A percentile compares a stretch with the other conserved stretches of the same genome.
phyloP scores from a whole-genome alignment of 2,888 invertebrate genomes.

The Habrosyne pyritoides region DNA sequence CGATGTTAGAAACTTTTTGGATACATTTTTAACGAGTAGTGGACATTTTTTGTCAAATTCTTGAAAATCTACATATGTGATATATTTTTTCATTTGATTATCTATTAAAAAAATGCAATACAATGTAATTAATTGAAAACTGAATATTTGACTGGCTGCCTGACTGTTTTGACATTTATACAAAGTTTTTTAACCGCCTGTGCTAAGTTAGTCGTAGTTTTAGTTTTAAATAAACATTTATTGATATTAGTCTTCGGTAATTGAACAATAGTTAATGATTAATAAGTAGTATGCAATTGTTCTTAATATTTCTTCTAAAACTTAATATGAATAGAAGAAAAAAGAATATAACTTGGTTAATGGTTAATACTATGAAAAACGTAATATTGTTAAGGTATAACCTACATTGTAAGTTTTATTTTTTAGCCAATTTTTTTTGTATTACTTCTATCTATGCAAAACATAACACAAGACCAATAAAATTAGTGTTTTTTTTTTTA shows the following conservation, averaged over 20 bases:
- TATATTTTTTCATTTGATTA: background rate
- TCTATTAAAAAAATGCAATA: background rate
- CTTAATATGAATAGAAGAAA: background rate
- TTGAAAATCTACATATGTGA: background rate
- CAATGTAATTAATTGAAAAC: background rate
- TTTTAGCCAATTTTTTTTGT: too few relatives aligned
- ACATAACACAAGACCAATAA: too few relatives aligned
- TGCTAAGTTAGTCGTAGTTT: constrained; percentile 17
- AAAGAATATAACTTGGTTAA: background rate
- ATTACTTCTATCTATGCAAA: too few relatives aligned
- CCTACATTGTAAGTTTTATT: too few relatives aligned
- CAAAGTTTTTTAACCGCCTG: constrained; percentile 33
- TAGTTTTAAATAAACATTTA: constrained; percentile 16
- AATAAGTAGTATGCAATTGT: background rate
- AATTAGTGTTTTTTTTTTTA: too few relatives aligned
- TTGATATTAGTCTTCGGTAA: background rate
- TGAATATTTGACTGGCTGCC: background rate
- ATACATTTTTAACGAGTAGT: background rate
- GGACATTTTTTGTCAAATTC: background rate
- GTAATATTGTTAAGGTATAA: too few relatives aligned
- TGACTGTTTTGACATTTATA: constrained; percentile 11
- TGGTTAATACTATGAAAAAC: fast-evolving
- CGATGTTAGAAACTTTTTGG: background rate
- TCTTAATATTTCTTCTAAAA: background rate
- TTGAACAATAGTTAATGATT: background rate